A percentile compares a stretch with the other conserved stretches of the same genome.
Conservation (phyloP, 2,113 vertebrate species). For the Eubucco bourcierii region DNA sequence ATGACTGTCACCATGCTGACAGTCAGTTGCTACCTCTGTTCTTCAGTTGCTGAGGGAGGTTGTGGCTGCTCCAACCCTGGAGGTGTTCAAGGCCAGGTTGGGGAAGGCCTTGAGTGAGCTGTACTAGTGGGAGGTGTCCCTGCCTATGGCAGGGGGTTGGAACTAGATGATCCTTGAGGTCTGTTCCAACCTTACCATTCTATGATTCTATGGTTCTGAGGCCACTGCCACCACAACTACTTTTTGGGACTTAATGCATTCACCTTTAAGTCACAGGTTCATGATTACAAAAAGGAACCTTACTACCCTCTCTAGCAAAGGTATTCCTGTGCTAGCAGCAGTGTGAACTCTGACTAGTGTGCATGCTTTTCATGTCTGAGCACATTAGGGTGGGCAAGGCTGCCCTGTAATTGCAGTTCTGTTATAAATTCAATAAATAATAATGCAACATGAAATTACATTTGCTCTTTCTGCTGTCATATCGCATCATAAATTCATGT, state of each 20-base stretch:
- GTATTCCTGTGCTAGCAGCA: neutral
- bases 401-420: neutral
- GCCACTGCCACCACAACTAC: neutral
- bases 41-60: too few relatives aligned
- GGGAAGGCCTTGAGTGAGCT: too few relatives aligned
- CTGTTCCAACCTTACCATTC: too few relatives aligned
- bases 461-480: slow-evolving; percentile 16
- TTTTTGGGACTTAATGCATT: neutral
- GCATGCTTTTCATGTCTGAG: neutral
- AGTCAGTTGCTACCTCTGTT: neutral
- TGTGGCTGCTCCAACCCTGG: too few relatives aligned
- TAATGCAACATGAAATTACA: slow-evolving; percentile 19
- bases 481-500: neutral
- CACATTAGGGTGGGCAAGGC: neutral
- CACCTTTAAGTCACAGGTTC: neutral
- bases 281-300: neutral
- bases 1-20: neutral
- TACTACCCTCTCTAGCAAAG: neutral
- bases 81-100: too few relatives aligned
- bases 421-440: slow-evolving; percentile 45
- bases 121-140: too few relatives aligned
- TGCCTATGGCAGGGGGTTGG: too few relatives aligned
- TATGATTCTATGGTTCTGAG: too few relatives aligned
- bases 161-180: too few relatives aligned
- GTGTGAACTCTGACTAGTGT: neutral